Base-by-base conservation (phyloP, 2,113 vertebrate species). In the Zosterops pallidus region DNA sequence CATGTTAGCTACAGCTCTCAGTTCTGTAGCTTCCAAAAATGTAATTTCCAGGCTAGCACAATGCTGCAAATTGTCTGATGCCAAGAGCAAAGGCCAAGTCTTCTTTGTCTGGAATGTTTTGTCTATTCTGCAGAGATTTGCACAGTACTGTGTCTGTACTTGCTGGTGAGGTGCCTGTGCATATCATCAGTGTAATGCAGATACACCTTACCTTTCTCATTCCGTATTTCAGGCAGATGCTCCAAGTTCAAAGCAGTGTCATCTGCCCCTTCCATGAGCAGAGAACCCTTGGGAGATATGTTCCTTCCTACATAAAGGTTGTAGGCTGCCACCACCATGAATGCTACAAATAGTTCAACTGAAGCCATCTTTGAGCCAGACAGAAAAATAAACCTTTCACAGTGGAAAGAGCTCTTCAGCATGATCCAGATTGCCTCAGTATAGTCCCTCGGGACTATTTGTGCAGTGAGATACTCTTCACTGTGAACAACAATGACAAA, bases 401-500 rank as follows among this genome's bases (percentile, higher is more conserved):
- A 56, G 62, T 11, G 14, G 47, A 72, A 92, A 75, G 42, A 81
- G 35, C 60, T 83, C 47, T 93, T 83, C 68, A 67, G 47, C 35
- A 33, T 71, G 91, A 94, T 96, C 74, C 63, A 56, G 19, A 84
- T 64, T 91, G 89, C 91, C 77, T 83, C 18, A 69, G 33, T 55
- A 14, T 22, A 84, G 68, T 39, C 83, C 94, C 57, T 70, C 0
- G 0, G 86, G 88, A 82, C 52, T 89, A 15, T 88, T 75, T 3
- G 7, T 83, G 42, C 69, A 64, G 71, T 56, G 60, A 94, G 90
- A 86, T 74, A n/a, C 50, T 59, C 46, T 88, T 93, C 52, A 63
- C n/a, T 82, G 37, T 82, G 90, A 96, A 60, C 46, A 78, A 21
- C 24, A 95, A 29, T 88, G 94, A 96, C 96, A 96, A 94, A 95